These are phyloP conservation scores for Sarcoramphus papa DNA, from an alignment of 2,797 vertebrate genomes.

Conservation along the genomic window DNA sequence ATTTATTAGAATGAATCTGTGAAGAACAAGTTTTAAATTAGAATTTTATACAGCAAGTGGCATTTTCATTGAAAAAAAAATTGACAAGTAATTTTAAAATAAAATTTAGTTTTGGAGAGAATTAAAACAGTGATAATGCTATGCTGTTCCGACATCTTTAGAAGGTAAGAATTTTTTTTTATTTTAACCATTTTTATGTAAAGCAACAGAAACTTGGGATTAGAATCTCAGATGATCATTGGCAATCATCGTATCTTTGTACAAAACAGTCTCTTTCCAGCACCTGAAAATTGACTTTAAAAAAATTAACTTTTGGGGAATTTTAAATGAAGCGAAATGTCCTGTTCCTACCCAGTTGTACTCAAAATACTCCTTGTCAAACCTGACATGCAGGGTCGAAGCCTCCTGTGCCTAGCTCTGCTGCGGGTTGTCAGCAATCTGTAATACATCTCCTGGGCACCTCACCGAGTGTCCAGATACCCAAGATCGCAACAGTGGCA, in stretches of 20 bases:
- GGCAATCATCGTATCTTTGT: background rate
- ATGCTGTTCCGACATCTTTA: background rate
- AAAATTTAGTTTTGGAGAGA: background rate
- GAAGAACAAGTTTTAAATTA: background rate
- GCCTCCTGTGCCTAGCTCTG: background rate
- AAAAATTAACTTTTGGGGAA: background rate
- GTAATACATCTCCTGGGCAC: background rate
- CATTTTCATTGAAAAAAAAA: background rate
- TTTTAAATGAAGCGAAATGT: background rate
- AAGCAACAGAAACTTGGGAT: background rate
- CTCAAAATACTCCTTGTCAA: background rate
- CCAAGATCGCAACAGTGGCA: background rate
- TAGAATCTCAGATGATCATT: background rate
- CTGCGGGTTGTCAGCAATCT: background rate
- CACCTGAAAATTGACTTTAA: background rate
- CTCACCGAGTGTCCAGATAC: background rate
- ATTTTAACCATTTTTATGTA: background rate
- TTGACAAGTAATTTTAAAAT: background rate
- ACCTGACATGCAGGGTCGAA: background rate
- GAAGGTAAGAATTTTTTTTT: background rate
- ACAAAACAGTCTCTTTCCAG: background rate
- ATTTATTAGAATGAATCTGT: background rate
- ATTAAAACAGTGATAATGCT: background rate
- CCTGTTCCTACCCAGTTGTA: background rate
- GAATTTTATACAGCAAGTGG: background rate